A percentile compares a stretch with the other conserved stretches of the same genome.
phyloP scores from a whole-genome alignment of 2,888 invertebrate genomes.

The Xestobium rufovillosum region DNA sequence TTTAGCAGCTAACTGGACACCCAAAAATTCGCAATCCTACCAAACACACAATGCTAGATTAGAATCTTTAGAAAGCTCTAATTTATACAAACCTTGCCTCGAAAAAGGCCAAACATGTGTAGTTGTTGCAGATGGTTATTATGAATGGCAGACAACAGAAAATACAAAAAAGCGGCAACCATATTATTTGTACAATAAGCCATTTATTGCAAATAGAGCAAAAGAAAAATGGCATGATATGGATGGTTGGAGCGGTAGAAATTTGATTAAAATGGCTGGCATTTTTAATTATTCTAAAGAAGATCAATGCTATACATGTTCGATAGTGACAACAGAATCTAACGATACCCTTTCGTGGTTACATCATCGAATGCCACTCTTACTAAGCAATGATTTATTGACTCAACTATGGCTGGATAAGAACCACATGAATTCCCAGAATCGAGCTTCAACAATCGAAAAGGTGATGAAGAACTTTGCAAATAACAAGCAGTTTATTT shows the following conservation, averaged over 20 bases:
- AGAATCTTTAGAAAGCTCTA: background rate
- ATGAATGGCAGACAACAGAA: background rate
- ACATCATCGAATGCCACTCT: slow-evolving; percentile 13
- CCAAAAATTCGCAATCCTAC: slow-evolving; percentile 1
- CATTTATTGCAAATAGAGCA: background rate
- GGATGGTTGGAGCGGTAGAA: background rate
- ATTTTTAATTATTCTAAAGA: background rate
- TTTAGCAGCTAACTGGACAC: no score
- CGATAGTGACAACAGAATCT: background rate
- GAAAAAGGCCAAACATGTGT: background rate
- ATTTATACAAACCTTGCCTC: background rate
- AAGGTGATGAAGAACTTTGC: no score
- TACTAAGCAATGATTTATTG: no score
- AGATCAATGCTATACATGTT: background rate
- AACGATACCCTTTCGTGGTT: background rate
- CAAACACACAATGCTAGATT: background rate
- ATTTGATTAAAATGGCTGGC: background rate
- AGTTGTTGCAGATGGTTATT: background rate
- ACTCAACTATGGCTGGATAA: no score
- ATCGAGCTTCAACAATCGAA: no score
- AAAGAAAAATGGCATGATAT: background rate
- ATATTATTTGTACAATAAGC: background rate
- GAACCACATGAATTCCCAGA: no score
- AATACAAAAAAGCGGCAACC: background rate
- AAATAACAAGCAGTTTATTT: no score